phyloP scores from a whole-genome alignment of 2,888 invertebrate species.

The Xanthia togata region DNA sequence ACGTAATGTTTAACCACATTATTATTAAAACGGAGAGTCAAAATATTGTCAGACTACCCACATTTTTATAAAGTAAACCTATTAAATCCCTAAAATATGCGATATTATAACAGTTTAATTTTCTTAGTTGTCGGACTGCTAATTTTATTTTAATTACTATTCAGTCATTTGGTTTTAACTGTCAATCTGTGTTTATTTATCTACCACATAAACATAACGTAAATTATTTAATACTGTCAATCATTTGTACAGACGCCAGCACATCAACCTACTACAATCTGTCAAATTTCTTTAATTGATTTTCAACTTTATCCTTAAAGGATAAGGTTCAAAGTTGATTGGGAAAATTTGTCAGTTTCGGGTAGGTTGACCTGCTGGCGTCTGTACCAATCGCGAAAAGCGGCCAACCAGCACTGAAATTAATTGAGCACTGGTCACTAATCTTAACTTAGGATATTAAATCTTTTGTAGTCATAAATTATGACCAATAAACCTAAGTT shows the following conservation, averaged over 20 bases:
- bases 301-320: too few species aligned
- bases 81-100: not conserved
- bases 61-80: not conserved
- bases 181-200: conserved; percentile 11
- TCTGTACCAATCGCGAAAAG: conserved; percentile 3
- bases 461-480: conserved; percentile 13
- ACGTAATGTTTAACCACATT: too few species aligned
- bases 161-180: not conserved
- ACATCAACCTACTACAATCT: too few species aligned
- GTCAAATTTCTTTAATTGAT: too few species aligned
- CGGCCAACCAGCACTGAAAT: conserved; percentile 16
- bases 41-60: not conserved
- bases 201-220: conserved; percentile 10
- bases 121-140: not conserved
- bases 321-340: too few species aligned
- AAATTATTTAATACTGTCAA: conserved; percentile 9
- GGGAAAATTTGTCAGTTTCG: too few species aligned
- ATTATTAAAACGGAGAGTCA: too few species aligned
- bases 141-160: conserved; percentile 23
- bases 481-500: conserved; percentile 21
- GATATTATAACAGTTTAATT: conserved; percentile 3
- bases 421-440: conserved; percentile 11
- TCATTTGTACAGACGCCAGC: too few species aligned
- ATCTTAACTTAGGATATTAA: not conserved
- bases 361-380: too few species aligned